Evolutionary conservation across 2,888 invertebrate species (phyloP).

Genomic region (Alloplasta piceator): DNA sequence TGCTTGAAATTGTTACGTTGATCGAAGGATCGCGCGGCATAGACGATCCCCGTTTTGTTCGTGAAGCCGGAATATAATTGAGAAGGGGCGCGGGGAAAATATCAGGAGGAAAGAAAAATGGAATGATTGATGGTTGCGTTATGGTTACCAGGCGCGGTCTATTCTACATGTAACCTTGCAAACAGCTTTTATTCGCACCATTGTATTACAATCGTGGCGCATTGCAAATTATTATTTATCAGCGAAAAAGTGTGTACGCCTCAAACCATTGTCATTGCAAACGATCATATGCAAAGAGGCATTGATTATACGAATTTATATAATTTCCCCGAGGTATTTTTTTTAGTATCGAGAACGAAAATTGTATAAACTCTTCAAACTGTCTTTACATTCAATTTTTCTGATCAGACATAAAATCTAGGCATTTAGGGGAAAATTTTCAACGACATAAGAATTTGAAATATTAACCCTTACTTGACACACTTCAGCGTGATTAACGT

Average conservation of each 20-base stretch:
- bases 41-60: constrained; percentile 15
- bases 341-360: background rate
- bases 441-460: background rate
- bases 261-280: constrained; percentile 29
- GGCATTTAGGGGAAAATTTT: background rate
- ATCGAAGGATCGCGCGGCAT: constrained; percentile 4
- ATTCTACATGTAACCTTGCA: constrained; percentile 4
- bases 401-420: background rate
- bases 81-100: constrained; percentile 7
- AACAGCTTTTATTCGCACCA: constrained; percentile 6
- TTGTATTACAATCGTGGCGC: constrained; percentile 4
- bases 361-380: background rate
- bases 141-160: constrained; percentile 33
- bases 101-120: constrained; percentile 8
- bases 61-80: constrained; percentile 25
- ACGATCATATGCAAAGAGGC: background rate
- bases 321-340: constrained; percentile 8
- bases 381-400: background rate
- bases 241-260: constrained; percentile 32
- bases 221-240: constrained; percentile 18
- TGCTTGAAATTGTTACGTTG: constrained; percentile 51
- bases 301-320: constrained; percentile 27
- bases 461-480: too few relatives aligned
- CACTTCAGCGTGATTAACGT: too few relatives aligned
- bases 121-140: constrained; percentile 46